Base-by-base conservation (phyloP, 2,797 vertebrate species). In the Myoxocephalus aenaeus region DNA sequence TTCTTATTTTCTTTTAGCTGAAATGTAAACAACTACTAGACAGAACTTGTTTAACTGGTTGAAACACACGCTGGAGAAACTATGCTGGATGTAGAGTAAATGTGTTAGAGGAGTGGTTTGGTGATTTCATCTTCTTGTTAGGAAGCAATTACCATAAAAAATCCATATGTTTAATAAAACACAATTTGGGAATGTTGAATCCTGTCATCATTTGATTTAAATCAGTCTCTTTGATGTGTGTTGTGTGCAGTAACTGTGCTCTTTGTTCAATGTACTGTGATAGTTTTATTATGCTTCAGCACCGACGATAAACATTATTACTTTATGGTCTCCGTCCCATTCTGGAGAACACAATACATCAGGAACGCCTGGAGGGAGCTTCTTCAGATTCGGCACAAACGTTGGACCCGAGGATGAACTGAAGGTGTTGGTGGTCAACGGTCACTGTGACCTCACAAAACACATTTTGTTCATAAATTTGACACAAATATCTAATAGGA, bases 21-120 rank as follows among this genome's bases (percentile, higher is more conserved):
- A 70, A 59, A 73, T 32, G 18, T 57, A 34, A 17, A 42, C 57
- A 6, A 25, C 34, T 20, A n/a, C 61, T 4, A 56, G 59, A 34
- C 27, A 58, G 42, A 65, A 62, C 57, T 58, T 22, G 68, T 76
- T 51, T n/a, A 50, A 44, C 29, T 12, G 32, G 70, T 70, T 71
- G 9, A 51, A 70, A 59, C 9, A 68, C 46, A 3, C 36, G 22
- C 1, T 0, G 1, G 8, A 48, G 10, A 34, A 50, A 22, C 8
- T 20, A 2, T 62, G 29, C 3, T 32, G 9, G 36, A 53, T 69
- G n/a, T 61, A 12, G 32, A 4, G 12, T 20, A 13, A 12, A 4
- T 17, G 15, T 61, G 40, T 32, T 34, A 18, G 36, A 29, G 29
- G 10, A 32, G 3, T 50, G n/a, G 22, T 27, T 63, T 27, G 38